Evolutionary conservation across 2,113 vertebrate genomes (phyloP).

Genomic region (Burhinus oedicnemus): DNA sequence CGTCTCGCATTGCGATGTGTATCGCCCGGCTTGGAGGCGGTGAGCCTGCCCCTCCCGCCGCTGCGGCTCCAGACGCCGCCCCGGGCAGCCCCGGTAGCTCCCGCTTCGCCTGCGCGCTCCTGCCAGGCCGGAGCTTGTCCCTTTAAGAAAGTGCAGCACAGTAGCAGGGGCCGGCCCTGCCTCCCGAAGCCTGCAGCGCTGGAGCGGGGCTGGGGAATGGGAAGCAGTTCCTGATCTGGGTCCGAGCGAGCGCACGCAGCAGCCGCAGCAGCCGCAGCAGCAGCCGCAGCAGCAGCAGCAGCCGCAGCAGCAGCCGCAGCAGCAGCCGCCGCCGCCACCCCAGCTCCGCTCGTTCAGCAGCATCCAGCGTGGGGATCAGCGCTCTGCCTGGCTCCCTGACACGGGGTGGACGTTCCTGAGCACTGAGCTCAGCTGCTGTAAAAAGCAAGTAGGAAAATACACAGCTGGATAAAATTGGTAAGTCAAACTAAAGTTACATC

Average conservation of each 20-base stretch:
- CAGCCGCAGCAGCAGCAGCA: too few relatives aligned
- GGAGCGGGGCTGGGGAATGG: conserved; percentile 26
- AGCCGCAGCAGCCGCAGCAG: not conserved
- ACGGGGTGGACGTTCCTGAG: conserved; percentile 47
- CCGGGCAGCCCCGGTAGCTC: not conserved
- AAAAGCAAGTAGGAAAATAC: conserved; percentile 56
- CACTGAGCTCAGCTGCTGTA: conserved; percentile 62
- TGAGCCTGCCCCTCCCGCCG: not conserved
- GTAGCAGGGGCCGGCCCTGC: conserved; percentile 42
- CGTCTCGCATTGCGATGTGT: not conserved
- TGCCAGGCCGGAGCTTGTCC: conserved; percentile 5
- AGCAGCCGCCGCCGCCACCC: rapidly evolving
- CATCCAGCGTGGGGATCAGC: conserved; percentile 11
- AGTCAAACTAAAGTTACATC: conserved; percentile 30
- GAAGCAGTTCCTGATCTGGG: conserved; percentile 20
- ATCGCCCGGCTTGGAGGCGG: not conserved
- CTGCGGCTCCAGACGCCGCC: not conserved
- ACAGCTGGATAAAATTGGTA: conserved; percentile 61
- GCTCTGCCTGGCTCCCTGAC: not conserved
- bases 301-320: not conserved
- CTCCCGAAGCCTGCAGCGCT: conserved; percentile 21
- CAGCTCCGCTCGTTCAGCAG: not conserved
- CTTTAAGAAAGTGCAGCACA: conserved; percentile 72
- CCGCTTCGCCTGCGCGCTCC: not conserved
- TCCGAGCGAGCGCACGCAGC: not conserved